A percentile compares a stretch with the other conserved stretches of the same genome.
These are phyloP conservation scores for Gonocerus acuteangulatus DNA, from an alignment of 2,888 invertebrate genomes.

Conservation along the genomic window DNA sequence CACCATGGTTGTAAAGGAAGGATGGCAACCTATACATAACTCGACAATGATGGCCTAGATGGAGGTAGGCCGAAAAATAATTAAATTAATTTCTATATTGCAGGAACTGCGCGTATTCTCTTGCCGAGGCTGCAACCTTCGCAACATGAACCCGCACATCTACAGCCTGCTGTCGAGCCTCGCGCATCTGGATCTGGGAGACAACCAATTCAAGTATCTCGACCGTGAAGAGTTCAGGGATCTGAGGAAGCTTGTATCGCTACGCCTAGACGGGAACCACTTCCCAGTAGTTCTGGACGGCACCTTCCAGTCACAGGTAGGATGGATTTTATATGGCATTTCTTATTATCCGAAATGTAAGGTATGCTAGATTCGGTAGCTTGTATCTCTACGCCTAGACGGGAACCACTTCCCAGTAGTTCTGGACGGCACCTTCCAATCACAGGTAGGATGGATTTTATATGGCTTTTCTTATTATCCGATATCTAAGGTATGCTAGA, in stretches of 20 bases:
- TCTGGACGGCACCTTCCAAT: constrained; percentile 61
- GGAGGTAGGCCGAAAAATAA: too few relatives aligned
- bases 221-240: constrained; percentile 64
- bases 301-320: constrained; percentile 54
- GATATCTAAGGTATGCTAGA: too few relatives aligned
- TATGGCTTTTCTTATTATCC: too few relatives aligned
- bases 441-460: too few relatives aligned
- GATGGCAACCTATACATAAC: too few relatives aligned
- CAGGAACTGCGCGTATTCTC: constrained; percentile 63
- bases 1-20: too few relatives aligned
- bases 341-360: too few relatives aligned
- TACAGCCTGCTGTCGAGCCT: constrained; percentile 67
- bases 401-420: constrained; percentile 71
- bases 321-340: too few relatives aligned
- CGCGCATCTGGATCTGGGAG: constrained; percentile 65
- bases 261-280: constrained; percentile 68
- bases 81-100: too few relatives aligned
- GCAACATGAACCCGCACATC: constrained; percentile 68
- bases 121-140: constrained; percentile 63
- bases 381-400: constrained; percentile 59
- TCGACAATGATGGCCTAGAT: too few relatives aligned
- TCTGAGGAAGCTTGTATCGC: constrained; percentile 55
- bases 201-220: constrained; percentile 68
- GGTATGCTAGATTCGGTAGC: too few relatives aligned
- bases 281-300: constrained; percentile 66